Conservation (phyloP, 2,797 vertebrate species). For the Aeoliscus strigatus region DNA sequence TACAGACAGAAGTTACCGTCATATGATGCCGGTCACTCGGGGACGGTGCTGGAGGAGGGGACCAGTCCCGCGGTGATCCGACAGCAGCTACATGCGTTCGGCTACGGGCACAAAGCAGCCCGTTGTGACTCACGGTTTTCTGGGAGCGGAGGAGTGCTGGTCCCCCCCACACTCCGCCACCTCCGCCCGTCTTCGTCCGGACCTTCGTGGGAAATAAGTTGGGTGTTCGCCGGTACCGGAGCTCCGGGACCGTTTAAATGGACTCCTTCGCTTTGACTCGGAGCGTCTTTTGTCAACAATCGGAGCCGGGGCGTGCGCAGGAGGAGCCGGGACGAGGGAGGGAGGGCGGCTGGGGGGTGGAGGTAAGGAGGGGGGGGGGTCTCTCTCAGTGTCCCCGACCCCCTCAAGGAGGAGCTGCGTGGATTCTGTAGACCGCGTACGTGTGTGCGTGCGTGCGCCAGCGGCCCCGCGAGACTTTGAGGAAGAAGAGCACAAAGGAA, state of each 20-base stretch:
- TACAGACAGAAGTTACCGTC: constrained; percentile 66
- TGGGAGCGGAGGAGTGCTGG: constrained; percentile 33
- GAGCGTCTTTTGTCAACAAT: constrained; percentile 80
- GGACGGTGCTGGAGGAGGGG: constrained; percentile 47
- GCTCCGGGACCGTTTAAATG: not conserved
- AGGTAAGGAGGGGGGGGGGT: constrained; percentile 35
- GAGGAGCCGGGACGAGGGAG: constrained; percentile 56
- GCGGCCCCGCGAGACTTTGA: constrained; percentile 28
- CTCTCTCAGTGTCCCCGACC: constrained; percentile 54
- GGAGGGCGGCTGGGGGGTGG: constrained; percentile 12
- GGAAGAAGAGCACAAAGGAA: constrained; percentile 54
- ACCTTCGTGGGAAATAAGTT: constrained; percentile 3
- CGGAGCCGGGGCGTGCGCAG: constrained; percentile 65
- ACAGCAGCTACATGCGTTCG: constrained; percentile 43
- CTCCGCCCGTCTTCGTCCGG: constrained; percentile 3
- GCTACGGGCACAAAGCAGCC: constrained; percentile 69
- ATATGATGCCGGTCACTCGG: constrained; percentile 76
- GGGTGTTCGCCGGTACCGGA: constrained; percentile 39
- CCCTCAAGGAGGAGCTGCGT: constrained; percentile 59
- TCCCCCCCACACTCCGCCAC: not conserved
- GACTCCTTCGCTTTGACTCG: constrained; percentile 48
- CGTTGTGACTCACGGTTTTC: constrained; percentile 71
- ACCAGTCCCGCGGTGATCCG: constrained; percentile 56
- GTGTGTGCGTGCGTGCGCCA: constrained; percentile 37
- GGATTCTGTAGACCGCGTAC: constrained; percentile 62